Base-by-base conservation (phyloP, 2,113 vertebrate species). In the Hippocampus comes region DNA sequence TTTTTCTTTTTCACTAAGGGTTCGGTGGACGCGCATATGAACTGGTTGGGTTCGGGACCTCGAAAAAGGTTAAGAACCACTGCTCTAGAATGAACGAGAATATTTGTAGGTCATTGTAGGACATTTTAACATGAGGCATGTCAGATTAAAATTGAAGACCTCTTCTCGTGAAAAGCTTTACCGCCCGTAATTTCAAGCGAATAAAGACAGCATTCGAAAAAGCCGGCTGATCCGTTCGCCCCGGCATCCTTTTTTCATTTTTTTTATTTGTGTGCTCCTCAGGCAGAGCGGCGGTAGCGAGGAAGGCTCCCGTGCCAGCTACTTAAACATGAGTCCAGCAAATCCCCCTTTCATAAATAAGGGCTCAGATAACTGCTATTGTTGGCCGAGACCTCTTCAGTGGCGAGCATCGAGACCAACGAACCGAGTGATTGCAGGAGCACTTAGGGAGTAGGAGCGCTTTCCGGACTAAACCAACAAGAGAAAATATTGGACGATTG, bases 301-400 rank as follows among this genome's bases (percentile, higher is more conserved):
- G 42, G n/a, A 23, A 66, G 42, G n/a, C 64, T 66, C 15, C n/a
- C 7, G 64, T 25, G 43, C 43, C 43, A 49, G 43, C 64, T 27
- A 66, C 64, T 66, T 66, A 66, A 59, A 65, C 63, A 65, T 23
- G 21, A 66, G 64, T 66, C 42, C n/a, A 9, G 64, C 42, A 66
- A 66, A 66, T 66, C 64, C 43, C 43, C 43, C 64, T 66, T 66
- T 27, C 64, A 48, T 48, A 66, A 48, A 66, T 66, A 66, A 66
- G 48, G 64, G 41, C 63, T 46, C n/a, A 66, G 63, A 46, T 66
- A 46, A 25, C n/a, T 46, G 63, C 64, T 27, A 66, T 66, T 48
- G 64, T 48, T 48, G 64, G 42, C 64, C 27, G 8, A 9, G 64
- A 66, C 64, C 64, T 66, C 64, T 48, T 48, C 63, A 65, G 42